Conservation (phyloP, 2,797 vertebrate genomes). For the Oreonectes daqikongensis region DNA sequence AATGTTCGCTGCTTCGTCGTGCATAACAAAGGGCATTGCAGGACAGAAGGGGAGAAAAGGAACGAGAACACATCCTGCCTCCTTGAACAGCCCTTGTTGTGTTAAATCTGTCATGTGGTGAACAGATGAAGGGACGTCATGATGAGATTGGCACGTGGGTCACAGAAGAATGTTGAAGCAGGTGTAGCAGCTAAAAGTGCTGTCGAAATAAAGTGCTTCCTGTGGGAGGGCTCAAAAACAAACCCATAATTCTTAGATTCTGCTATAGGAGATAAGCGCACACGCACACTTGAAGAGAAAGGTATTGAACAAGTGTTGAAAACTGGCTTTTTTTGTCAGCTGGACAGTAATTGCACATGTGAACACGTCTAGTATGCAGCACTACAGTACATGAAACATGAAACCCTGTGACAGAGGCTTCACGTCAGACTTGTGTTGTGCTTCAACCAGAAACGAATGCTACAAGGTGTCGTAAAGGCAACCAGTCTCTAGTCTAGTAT, state of each 20-base stretch:
- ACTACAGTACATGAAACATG: constrained; percentile 4
- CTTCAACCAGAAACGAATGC: constrained; percentile 36
- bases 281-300: constrained; percentile 10
- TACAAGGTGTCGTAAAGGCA: constrained; percentile 14
- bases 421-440: constrained; percentile 40
- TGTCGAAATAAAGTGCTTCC: constrained; percentile 75
- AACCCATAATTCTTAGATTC: constrained; percentile 18
- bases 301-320: not conserved
- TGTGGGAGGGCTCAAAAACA: constrained; percentile 53
- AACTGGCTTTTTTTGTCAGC: constrained; percentile 54
- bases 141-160: constrained; percentile 53
- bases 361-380: constrained; percentile 36
- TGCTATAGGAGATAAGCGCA: not conserved
- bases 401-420: not conserved
- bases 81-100: constrained; percentile 32
- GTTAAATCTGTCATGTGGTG: not conserved
- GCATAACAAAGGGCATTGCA: not conserved
- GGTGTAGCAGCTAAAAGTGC: constrained; percentile 71
- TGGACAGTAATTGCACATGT: constrained; percentile 51
- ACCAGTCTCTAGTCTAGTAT: constrained; percentile 18
- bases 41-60: not conserved
- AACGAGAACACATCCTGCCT: not conserved
- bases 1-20: not conserved
- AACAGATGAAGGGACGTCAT: constrained; percentile 23
- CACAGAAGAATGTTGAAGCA: constrained; percentile 48